Evolutionary conservation across 2,113 vertebrate species (phyloP), one percentile per base, ranked within the genome.

Genomic region (Procavia capensis): DNA sequence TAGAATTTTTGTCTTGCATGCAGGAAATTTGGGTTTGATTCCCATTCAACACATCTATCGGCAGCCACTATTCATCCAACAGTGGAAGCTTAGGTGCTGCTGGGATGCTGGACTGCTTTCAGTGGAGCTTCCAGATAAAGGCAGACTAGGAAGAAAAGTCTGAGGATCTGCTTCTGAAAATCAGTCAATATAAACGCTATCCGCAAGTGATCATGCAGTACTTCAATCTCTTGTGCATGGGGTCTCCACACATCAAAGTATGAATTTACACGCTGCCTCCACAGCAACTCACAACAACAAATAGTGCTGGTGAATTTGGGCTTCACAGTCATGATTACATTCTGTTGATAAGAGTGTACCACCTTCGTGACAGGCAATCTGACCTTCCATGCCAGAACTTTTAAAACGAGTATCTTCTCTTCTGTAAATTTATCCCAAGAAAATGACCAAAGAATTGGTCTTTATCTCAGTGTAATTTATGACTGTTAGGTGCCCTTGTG

Each of bases 391-490:
- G 19, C 43, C 29, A 27, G 74, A 41, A 16, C 8, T 91, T 29
- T 89, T 61, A 72, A 70, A 70, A 11, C 70, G 86, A 45, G 4
- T 19, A 31, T 47, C 43, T 47, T 76, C 64, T 34, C 9, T 64
- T 64, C 27, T 76, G 27, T 47, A 16, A 76, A 76, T 47, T 47
- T 47, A 47, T 31, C 6, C 75, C 43, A 45, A 24, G 27, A 29
- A 76, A 90, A 47, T 87, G 66, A 41, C 64, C 31, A 61, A 47
- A 74, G 16, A 86, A 68, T 13, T 45, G 10, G 3, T 78, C 11
- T 87, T 92, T 43, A 85, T 59, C 27, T 10, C 63, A 66, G 13
- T 6, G 36, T 89, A 93, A 68, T 92, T 87, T 94, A 27, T 94
- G 43, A 61, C 63, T 54, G 50, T 54, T 54, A 54, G 11, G 50